Base-by-base conservation (phyloP, 2,113 vertebrate genomes). In the Castor canadensis region DNA sequence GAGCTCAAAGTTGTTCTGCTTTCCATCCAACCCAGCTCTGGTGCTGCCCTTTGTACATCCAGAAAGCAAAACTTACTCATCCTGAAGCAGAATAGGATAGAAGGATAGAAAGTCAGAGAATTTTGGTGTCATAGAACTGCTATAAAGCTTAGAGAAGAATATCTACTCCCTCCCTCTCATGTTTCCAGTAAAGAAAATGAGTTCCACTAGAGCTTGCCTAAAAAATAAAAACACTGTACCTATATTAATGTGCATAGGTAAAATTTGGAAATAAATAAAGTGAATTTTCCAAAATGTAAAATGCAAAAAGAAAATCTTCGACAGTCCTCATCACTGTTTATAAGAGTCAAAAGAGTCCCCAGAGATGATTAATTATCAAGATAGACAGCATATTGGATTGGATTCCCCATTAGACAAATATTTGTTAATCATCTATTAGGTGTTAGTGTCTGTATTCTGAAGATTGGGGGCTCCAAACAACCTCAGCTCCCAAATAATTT, bases 391-490 rank as follows among this genome's bases (percentile, higher is more conserved):
- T 32, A 20, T 12, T 56, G 40, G 6, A 54, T 83, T 62, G 82
- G 64, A 95, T 56, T 91, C 20, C 22, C 32, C n/a, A n/a, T n/a
- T n/a, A n/a, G 73, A 93, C 30, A 94, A 58, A 38, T 52, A 72
- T n/a, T 64, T 66, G 45, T 62, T 84, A 62, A 56, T 69, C 16
- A 52, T 40, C 26, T 77, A 26, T 15, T 67, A 13, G 17, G 58
- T 76, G 12, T 52, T 22, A 75, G 35, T 35, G 2, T 15, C 56
- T 77, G 22, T 84, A n/a, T 40, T 76, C 28, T 49, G n/a, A 76
- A 93, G 20, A 75, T 2, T 11, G 2, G 0, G 13, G 22, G 0
- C 9, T 80, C 22, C 13, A 38, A 43, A 80, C 26, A 62, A 38
- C 71, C 49, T 75, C 12, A 54, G 24, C 3, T 20, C 52, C 72